phyloP scores from a whole-genome alignment of 2,113 vertebrate species.

The Cyprinodon brontotheroides region DNA sequence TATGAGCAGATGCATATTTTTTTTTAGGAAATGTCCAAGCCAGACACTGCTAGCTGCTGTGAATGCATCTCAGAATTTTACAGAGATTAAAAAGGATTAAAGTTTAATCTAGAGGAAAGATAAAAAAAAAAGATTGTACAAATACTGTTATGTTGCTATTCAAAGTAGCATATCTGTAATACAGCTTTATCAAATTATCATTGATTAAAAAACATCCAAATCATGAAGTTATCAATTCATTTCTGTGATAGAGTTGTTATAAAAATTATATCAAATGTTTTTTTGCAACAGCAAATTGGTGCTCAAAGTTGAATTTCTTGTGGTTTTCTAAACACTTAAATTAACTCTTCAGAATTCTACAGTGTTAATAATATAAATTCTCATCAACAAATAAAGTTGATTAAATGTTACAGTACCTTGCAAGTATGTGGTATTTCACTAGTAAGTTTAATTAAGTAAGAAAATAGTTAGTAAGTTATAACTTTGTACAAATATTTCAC shows the following conservation, averaged over 20 bases:
- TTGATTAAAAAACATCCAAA: no score
- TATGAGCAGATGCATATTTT: not conserved
- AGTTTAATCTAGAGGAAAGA: not conserved
- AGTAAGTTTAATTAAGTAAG: no score
- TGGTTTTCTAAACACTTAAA: not conserved
- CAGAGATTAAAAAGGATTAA: constrained; percentile 11
- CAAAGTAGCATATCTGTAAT: not conserved
- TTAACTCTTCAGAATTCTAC: not conserved
- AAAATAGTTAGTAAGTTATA: no score
- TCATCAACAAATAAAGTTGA: not conserved
- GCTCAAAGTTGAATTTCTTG: not conserved
- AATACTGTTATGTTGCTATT: not conserved
- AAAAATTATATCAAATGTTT: not conserved
- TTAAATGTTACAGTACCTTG: not conserved
- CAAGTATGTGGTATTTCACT: no score
- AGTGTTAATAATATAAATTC: not conserved
- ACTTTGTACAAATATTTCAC: no score
- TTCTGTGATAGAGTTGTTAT: no score
- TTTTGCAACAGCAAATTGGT: not conserved
- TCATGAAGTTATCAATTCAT: not conserved
- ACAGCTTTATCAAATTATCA: not conserved
- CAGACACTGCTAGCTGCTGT: constrained; percentile 9
- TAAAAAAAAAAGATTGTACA: not conserved
- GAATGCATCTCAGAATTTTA: constrained; percentile 8
- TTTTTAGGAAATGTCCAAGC: constrained; percentile 13